These are phyloP conservation scores for Ceyx cyanopectus DNA, from an alignment of 2,113 vertebrate species.

Conservation along the genomic window DNA sequence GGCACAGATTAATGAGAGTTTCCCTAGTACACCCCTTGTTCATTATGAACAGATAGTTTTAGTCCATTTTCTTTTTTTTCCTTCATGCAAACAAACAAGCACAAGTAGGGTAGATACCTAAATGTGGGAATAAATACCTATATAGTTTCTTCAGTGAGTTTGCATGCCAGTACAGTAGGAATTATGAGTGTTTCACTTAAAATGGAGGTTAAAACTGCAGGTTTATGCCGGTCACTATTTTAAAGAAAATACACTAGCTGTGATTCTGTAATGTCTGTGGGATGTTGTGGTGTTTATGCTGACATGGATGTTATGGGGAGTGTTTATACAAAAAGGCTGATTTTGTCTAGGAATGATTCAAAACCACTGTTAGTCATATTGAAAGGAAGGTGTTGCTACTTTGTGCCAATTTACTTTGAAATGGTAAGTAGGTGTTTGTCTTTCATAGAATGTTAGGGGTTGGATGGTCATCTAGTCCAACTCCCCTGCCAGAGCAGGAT, in stretches of 20 bases:
- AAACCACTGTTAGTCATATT: background rate
- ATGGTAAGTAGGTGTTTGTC: conserved; percentile 56
- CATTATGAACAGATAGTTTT: background rate
- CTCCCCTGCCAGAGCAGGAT: no score
- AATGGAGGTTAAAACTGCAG: background rate
- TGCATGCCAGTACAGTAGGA: background rate
- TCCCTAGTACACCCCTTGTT: background rate
- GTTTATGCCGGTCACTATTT: background rate
- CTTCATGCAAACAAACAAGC: background rate
- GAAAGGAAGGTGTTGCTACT: conserved; percentile 17
- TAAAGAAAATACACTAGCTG: background rate
- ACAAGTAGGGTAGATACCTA: background rate
- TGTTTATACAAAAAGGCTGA: conserved; percentile 13
- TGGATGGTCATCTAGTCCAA: no score
- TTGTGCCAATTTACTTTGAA: conserved; percentile 58
- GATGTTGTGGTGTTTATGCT: background rate
- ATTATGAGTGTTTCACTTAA: background rate
- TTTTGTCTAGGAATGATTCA: conserved; percentile 35
- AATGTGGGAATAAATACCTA: background rate
- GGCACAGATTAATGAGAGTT: background rate
- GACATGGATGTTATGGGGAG: conserved; percentile 16
- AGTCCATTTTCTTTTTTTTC: background rate
- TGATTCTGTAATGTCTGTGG: background rate
- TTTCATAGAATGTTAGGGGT: background rate
- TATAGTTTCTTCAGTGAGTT: background rate